These are phyloP conservation scores for Lysandra coridon DNA, from an alignment of 2,888 invertebrate genomes.

Conservation along the genomic window DNA sequence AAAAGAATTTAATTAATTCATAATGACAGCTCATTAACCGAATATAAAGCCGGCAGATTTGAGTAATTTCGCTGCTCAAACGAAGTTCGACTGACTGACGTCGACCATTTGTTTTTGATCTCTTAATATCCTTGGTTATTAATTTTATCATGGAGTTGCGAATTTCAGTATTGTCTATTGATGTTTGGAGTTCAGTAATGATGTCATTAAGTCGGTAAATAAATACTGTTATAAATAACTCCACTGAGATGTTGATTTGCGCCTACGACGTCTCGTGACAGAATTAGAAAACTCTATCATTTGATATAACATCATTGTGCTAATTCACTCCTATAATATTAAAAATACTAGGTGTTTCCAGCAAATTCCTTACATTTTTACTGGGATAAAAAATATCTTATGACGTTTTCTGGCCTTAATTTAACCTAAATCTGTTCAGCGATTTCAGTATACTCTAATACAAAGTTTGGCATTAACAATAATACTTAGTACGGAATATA, in stretches of 20 bases:
- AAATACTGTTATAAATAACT: neutral
- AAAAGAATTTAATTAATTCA: conserved; percentile 23
- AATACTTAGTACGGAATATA: neutral
- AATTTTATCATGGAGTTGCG: conserved; percentile 16
- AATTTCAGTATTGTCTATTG: conserved; percentile 12
- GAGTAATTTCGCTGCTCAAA: conserved; percentile 15
- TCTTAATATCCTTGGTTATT: conserved; percentile 24
- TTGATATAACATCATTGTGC: neutral
- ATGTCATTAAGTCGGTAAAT: neutral
- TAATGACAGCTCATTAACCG: conserved; percentile 25
- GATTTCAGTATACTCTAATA: no score
- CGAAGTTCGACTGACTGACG: neutral
- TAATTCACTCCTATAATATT: neutral
- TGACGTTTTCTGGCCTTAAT: no score
- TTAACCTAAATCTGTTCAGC: no score
- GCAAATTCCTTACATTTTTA: no score
- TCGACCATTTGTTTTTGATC: conserved; percentile 28
- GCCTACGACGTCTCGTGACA: neutral
- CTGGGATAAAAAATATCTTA: no score
- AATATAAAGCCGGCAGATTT: conserved; percentile 23
- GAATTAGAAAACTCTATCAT: neutral
- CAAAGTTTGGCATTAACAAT: no score
- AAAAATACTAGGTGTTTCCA: no score
- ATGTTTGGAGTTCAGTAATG: neutral
- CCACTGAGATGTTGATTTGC: neutral